Evolutionary conservation across 2,888 invertebrate species (phyloP), one percentile per base, ranked within the genome.

Genomic region (Pegoplata infirma): DNA sequence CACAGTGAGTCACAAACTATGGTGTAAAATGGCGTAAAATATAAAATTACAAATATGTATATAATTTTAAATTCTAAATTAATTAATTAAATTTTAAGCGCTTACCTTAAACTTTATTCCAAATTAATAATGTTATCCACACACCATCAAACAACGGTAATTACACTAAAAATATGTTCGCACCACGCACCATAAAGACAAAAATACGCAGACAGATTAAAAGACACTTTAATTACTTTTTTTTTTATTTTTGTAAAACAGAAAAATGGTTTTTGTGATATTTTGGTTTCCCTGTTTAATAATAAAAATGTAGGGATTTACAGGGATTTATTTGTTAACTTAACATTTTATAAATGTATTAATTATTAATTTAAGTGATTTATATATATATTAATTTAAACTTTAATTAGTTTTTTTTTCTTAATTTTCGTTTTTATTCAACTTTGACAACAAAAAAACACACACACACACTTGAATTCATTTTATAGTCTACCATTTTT

Each of bases 401-500:
- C n/a, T 36, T 23, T 21, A 49, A 56, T 17, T 58, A 14, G 23
- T 56, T 49, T 56, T 19, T 16, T 51, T 23, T 66, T 28, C 14
- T 17, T 7, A 56, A 49, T 59, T 46, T 25, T 36, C 8, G 32
- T 25, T 23, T 40, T 56, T 28, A 14, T 32, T 51, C 36, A 44
- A 61, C 47, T 21, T 14, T 47, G 47, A 40, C 36, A 40, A 40
- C 36, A 40, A 58, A 44, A 69, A 58, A 49, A 53, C 53, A 68
- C 74, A 63, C 55, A 56, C 28, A 68, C 61, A 56, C 25, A 68
- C 40, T 64, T 17, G 25, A 25, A 25, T 25, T 25, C 25, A n/a
- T n/a, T 40, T 40, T n/a, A 40, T 40, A 2, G 68, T 76, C 75
- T 76, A 64, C 63, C 49, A 76, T 69, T 75, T 68, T 56, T 56